Percentiles rank a stretch among this genome's conserved stretches.
phyloP scores from a whole-genome alignment of 2,888 invertebrate species.

The Trachelus iudaicus region DNA sequence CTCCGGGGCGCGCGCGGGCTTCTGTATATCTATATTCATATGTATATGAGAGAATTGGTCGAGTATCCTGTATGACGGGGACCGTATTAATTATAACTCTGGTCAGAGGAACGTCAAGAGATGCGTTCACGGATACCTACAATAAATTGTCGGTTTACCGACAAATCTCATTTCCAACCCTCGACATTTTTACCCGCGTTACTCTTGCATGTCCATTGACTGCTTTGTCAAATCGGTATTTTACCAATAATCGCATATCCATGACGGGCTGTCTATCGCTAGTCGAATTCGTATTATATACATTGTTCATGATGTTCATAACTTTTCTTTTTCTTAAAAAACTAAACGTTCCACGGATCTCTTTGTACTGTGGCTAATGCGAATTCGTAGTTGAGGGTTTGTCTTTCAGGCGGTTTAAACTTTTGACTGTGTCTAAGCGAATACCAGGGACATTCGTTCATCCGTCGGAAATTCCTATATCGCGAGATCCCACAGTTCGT shows the following conservation, averaged over 20 bases:
- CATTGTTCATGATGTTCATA: neutral
- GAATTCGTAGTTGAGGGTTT: neutral
- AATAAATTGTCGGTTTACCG: conserved; percentile 66
- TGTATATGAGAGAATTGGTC: conserved; percentile 54
- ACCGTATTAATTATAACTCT: conserved; percentile 65
- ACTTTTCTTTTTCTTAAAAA: neutral
- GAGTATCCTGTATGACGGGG: conserved; percentile 54
- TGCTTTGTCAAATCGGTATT: neutral
- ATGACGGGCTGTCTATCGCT: neutral
- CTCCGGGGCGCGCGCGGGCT: conserved; percentile 30
- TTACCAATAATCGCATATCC: neutral
- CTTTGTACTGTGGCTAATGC: neutral
- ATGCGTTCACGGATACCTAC: conserved; percentile 61
- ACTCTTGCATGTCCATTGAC: neutral
- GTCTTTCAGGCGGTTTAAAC: neutral
- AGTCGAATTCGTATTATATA: neutral
- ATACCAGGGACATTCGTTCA: conserved; percentile 49
- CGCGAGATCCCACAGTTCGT: neutral
- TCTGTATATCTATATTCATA: neutral
- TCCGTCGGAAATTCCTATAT: conserved; percentile 23
- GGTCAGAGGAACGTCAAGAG: conserved; percentile 63
- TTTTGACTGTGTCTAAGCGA: neutral
- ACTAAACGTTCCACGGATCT: neutral
- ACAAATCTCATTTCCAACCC: conserved; percentile 64
- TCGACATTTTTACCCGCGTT: conserved; percentile 56